A percentile compares a stretch with the other conserved stretches of the same genome.
Conservation (phyloP, 2,888 invertebrate species). For the Eupithecia pulchellata region DNA sequence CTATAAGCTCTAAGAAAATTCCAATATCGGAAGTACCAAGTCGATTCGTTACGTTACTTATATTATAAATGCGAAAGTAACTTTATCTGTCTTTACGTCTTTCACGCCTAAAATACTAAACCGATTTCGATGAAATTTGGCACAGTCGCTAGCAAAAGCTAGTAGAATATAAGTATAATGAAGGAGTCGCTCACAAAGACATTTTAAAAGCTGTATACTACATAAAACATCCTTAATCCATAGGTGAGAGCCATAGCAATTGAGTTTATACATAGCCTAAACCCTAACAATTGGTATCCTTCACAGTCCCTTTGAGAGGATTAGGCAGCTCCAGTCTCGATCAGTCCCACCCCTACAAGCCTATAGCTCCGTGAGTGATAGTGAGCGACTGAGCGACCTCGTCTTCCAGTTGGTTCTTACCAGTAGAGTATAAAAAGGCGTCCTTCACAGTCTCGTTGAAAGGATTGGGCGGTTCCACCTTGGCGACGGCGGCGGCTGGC, state of each 20-base stretch:
- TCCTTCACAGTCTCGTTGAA: conserved; percentile 89
- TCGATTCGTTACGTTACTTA: too few relatives aligned
- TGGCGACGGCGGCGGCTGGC: conserved; percentile 66
- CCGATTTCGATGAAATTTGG: too few relatives aligned
- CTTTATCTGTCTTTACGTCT: too few relatives aligned
- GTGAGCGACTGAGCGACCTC: too few relatives aligned
- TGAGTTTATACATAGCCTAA: too few relatives aligned
- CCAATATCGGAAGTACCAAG: background rate
- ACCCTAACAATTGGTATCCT: conserved; percentile 74
- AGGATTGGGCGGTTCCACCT: conserved; percentile 84
- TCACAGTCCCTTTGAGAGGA: conserved; percentile 89
- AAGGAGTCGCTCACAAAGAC: background rate
- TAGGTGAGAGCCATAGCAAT: too few relatives aligned
- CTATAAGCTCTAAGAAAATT: background rate
- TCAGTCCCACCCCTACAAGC: too few relatives aligned
- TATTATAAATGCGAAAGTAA: too few relatives aligned
- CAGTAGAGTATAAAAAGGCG: conserved; percentile 88
- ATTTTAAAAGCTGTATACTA: background rate
- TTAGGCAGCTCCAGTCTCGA: conserved; percentile 83
- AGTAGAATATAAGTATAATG: background rate
- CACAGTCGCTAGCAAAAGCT: too few relatives aligned
- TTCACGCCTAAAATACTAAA: too few relatives aligned
- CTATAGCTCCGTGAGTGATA: too few relatives aligned
- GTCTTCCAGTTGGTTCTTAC: conserved; percentile 82
- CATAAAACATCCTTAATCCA: background rate